A percentile compares a stretch with the other conserved stretches of the same genome.
These are phyloP conservation scores for Tapirus terrestris DNA, from an alignment of 2,113 vertebrate genomes.

Conservation along the genomic window DNA sequence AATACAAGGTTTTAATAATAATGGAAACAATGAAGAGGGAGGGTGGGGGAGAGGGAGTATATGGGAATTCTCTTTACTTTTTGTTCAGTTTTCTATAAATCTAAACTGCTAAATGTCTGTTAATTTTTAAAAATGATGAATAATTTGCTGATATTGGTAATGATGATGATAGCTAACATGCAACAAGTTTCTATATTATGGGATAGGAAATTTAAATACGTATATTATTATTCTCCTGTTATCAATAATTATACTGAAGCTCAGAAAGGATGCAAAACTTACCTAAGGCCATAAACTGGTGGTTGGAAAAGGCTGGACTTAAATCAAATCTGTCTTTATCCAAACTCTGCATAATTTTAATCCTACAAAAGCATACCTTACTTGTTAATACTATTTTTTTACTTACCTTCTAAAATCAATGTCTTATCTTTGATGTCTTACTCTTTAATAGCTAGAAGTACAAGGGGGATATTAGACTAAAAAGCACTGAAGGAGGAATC, in stretches of 20 bases:
- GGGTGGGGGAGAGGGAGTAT: background rate
- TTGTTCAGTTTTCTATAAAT: background rate
- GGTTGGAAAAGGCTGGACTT: background rate
- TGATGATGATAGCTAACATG: background rate
- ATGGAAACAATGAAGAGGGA: background rate
- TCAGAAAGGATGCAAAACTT: background rate
- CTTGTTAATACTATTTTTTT: background rate
- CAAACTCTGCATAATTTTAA: background rate
- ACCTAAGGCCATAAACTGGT: background rate
- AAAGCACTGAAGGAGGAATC: background rate
- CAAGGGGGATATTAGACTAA: background rate
- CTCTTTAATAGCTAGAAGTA: background rate
- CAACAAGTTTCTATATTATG: background rate
- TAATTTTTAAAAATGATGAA: background rate
- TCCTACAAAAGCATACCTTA: background rate
- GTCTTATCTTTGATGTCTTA: background rate
- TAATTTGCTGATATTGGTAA: background rate
- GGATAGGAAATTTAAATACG: background rate
- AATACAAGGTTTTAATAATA: background rate
- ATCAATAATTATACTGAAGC: background rate
- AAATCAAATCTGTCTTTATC: background rate
- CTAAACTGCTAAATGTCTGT: background rate
- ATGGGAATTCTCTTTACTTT: background rate
- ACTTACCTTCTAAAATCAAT: background rate
- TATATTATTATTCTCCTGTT: background rate